Evolutionary conservation across 2,888 invertebrate genomes (phyloP), one percentile per base, ranked within the genome.

Genomic region (Amblyjoppa proteus): DNA sequence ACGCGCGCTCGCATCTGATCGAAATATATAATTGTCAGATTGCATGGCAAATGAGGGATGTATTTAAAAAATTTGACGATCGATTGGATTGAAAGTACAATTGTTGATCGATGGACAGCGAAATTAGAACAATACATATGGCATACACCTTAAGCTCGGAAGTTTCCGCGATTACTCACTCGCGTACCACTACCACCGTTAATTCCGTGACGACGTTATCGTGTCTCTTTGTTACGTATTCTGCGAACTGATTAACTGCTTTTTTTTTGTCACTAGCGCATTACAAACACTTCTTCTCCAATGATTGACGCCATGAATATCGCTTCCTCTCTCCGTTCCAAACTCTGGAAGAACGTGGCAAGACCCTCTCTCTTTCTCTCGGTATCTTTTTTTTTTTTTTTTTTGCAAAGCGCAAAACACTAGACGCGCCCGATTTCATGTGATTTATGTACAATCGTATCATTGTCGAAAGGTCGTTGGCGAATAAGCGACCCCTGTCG

Each of bases 371-470:
- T 74, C 51, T 49, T 51, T 45, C 78, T 68, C 56, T 56, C 41
- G 41, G 9, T 11, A 41, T 11, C 64, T 70, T 61, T 64, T 61
- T 66, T 64, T 74, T 61, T 41, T n/a, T 45, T 56, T 20, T 53
- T 20, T 41, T 79, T 34, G 53, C 75, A 75, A 76, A 31, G 69
- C 77, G 61, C 61, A 28, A 61, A 45, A 77, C 31, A 69, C 20
- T 49, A 38, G 53, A 58, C 41, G 31, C 66, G 76, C 75, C 69
- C 79, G 76, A 84, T 73, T 77, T 64, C 70, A 61, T 71, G 76
- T 83, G 82, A 80, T 83, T 85, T 85, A 83, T 85, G 85, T 85
- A 85, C 85, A 85, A 13, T 85, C 85, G 85, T 79, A 76, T 76
- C 76, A 76, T 85, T 68, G 83, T 82, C 83, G 82, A 69, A 56